Base-by-base conservation (phyloP, 92 coral and sea anemone species). In the Epizoanthus illoricatus region DNA sequence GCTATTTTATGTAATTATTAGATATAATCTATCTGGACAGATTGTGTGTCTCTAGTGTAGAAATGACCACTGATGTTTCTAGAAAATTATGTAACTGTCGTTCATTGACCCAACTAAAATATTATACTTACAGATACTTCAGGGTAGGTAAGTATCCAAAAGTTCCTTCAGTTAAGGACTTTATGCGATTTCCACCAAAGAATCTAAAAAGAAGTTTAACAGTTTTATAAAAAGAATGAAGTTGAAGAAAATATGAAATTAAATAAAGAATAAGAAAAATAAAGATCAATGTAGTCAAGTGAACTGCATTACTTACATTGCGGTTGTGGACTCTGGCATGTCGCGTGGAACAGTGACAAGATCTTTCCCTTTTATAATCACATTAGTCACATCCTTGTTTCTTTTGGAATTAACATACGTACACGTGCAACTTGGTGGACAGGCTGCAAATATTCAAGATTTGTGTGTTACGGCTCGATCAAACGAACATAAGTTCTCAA, bases 71-170 rank as follows among this genome's bases (percentile, higher is more conserved):
- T 28, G 36, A 28, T 28, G 36, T 28, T 28, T 28, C 2, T 28
- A 28, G 36, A 28, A 28, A 28, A 28, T 2, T 61, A 61, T 18
- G 5, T 5, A 13, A 65, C 15, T 65, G 40, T 28, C 17, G 7
- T 18, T 17, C 15, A 65, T 13, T 23, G 13, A 65, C 7, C 70
- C 18, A 15, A 10, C 39, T 16, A 7, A 65, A 23, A 28, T 24
- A 10, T 24, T 65, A 13, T 70, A 65, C 87, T 84, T 41, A 84
- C 87, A 84, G 24, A 45, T 65, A 84, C 12, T 84, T 78, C 64
- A 84, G 42, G 61, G n/a, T 42, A 20, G 63, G 84, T 21, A 85
- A 68, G 54, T 59, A 75, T n/a, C 76, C 18, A 76, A 85, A 85
- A 56, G 70, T 75, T 28, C 64, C 71, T 57, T 47, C 10, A 11